Conservation (phyloP, 2,113 vertebrate genomes). For the Gracilinanus agilis region DNA sequence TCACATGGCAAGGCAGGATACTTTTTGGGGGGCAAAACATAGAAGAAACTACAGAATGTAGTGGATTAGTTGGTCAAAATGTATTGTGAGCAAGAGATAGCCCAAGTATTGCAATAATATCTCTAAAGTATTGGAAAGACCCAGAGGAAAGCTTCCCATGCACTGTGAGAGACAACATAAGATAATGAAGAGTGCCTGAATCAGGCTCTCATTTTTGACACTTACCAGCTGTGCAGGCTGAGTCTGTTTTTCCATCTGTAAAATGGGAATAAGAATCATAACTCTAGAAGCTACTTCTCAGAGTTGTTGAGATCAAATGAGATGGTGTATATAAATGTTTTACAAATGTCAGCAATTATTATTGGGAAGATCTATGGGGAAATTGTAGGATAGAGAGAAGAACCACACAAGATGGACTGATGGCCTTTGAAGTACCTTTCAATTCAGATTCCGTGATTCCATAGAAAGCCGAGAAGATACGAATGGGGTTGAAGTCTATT, state of each 20-base stretch:
- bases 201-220: neutral
- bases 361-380: neutral
- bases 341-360: neutral
- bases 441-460: neutral
- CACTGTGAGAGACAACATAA: neutral
- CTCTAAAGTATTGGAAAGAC: neutral
- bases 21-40: neutral
- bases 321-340: neutral
- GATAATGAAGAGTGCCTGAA: neutral
- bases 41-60: neutral
- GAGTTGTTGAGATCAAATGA: neutral
- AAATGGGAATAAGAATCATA: neutral
- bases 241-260: neutral
- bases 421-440: neutral
- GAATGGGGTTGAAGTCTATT: neutral
- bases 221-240: neutral
- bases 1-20: neutral
- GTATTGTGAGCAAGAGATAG: neutral
- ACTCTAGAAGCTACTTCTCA: neutral
- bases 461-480: neutral
- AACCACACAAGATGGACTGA: neutral
- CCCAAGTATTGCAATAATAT: neutral
- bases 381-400: neutral
- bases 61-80: neutral
- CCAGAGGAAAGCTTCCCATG: neutral